Base-by-base conservation (phyloP, 37 sponge, comb jelly and placozoan species). In the Mnemiopsis leidyi region DNA sequence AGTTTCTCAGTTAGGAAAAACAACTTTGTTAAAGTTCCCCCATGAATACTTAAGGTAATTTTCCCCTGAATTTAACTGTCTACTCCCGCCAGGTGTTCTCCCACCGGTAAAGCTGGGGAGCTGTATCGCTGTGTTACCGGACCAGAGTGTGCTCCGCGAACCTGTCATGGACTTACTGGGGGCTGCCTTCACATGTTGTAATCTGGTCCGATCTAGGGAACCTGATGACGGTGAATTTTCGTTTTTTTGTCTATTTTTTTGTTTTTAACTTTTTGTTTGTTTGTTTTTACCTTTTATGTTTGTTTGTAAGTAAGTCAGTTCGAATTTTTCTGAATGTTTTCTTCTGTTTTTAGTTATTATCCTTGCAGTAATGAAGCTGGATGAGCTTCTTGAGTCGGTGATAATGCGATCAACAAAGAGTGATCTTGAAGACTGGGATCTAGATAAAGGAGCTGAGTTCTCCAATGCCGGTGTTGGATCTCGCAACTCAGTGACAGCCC, bases 371-470 rank as follows among this genome's bases (percentile, higher is more conserved):
- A 71, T 26, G 21, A 85, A 85, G 26, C n/a, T 85, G 18, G 90
- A 85, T 25, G 61, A 38, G 7, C 33, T 85, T 39, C n/a, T 85
- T 39, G 29, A 7, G 2, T 40, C 61, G n/a, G 36, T 40, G 25
- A 13, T 39, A 28, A 23, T 3, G 25, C 40, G 90, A 16, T 23
- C 90, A 28, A 26, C 90, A 21, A 85, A 85, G 61, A 23, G 90
- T 85, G 90, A 85, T 39, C 24, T 85, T 39, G 90, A 40, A n/a
- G 90, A 85, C 25, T 85, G 90, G 90, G 90, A 85, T 13, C 90
- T 85, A 9, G 90, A 85, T 26, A 85, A 85, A 26, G n/a, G 38
- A 39, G 61, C 61, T 21, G 90, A 85, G 39, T 40, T 85, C 30
- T 38, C 61, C 0, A n/a, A 7, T 3, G 39, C 48, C 16, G 90